These are phyloP conservation scores for Aurelia coerulea DNA, from an alignment of 30 jellyfish, hydroid and myxozoan species.

Conservation along the genomic window DNA sequence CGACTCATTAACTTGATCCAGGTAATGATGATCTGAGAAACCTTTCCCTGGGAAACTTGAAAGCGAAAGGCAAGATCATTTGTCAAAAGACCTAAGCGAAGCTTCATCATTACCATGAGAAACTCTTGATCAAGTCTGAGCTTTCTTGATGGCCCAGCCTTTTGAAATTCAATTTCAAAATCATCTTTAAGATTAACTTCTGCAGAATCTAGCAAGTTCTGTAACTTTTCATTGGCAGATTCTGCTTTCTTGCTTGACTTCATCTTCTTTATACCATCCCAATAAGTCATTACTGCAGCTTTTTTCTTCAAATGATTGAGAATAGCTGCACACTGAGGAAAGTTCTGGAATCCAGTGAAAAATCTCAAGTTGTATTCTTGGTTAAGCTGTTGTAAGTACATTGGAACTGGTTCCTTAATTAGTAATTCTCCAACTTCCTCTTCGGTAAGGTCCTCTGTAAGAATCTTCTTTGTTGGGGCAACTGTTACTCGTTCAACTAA, in stretches of 20 bases:
- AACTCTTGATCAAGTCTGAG: conserved; percentile 63
- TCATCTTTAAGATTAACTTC: not conserved
- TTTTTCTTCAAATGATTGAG: conserved; percentile 28
- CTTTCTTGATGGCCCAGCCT: conserved; percentile 59
- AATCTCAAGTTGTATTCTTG: conserved; percentile 49
- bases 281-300: conserved; percentile 56
- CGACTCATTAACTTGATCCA: conserved; percentile 57
- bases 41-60: conserved; percentile 47
- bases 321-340: not conserved
- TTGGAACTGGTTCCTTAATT: not conserved
- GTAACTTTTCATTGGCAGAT: not conserved
- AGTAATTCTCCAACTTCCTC: no score
- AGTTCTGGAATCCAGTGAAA: conserved; percentile 36
- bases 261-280: conserved; percentile 58
- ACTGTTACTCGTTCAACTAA: no score
- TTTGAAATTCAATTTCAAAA: conserved; percentile 13
- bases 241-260: conserved; percentile 3
- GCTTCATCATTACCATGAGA: conserved; percentile 44
- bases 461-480: no score
- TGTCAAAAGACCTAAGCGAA: conserved; percentile 32
- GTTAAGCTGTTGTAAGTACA: conserved; percentile 40
- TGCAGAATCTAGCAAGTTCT: not conserved
- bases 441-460: no score
- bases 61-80: conserved; percentile 70
- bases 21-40: conserved; percentile 44